phyloP scores from a whole-genome alignment of 2,797 vertebrate species.

The Selene dorsalis region DNA sequence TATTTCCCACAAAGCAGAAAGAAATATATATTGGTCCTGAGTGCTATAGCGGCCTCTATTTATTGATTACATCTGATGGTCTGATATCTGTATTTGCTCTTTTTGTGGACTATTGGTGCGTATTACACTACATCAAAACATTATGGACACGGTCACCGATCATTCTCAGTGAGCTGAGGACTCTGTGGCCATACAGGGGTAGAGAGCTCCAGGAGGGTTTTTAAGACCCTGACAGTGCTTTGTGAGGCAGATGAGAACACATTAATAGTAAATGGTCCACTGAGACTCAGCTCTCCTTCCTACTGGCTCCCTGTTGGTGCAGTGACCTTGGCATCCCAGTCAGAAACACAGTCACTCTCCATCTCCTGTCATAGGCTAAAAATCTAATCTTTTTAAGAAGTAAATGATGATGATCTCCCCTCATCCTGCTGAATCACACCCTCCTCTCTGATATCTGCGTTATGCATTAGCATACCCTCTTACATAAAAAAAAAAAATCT shows the following conservation, averaged over 20 bases:
- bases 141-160: conserved; percentile 58
- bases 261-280: conserved; percentile 76
- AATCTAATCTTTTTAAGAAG: conserved; percentile 47
- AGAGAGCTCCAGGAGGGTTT: conserved; percentile 39
- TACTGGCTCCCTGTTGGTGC: conserved; percentile 63
- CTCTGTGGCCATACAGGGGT: conserved; percentile 33
- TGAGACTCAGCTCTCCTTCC: conserved; percentile 64
- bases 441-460: conserved; percentile 16
- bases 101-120: conserved; percentile 41
- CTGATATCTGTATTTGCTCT: conserved; percentile 66
- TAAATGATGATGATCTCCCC: conserved; percentile 43
- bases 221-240: conserved; percentile 53
- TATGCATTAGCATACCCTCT: conserved; percentile 26
- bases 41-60: conserved; percentile 34
- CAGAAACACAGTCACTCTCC: conserved; percentile 56
- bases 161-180: conserved; percentile 49
- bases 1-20: conserved; percentile 46
- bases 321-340: conserved; percentile 72
- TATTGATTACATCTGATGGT: conserved; percentile 65
- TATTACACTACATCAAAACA: conserved; percentile 59
- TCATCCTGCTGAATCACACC: conserved; percentile 37
- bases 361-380: conserved; percentile 49
- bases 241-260: conserved; percentile 76
- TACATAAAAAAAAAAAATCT: neutral
- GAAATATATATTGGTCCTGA: conserved; percentile 38